Evolutionary conservation across 2,888 invertebrate genomes (phyloP).

Genomic region (Alloplasta piceator): DNA sequence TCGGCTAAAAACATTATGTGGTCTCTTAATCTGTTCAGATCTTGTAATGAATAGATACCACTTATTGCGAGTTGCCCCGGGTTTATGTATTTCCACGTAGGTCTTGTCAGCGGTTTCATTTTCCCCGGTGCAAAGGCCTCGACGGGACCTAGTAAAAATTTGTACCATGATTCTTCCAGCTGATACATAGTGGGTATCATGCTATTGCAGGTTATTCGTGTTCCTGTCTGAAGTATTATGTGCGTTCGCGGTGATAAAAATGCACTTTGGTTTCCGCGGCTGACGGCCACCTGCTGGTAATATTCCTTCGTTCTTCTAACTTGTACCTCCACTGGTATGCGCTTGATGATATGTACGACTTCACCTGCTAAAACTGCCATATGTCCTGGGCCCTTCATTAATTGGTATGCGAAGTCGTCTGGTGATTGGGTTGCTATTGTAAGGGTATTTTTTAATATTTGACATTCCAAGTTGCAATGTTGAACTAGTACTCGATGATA

Average conservation of each 20-base stretch:
- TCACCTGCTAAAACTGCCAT: constrained; percentile 67
- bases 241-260: no score
- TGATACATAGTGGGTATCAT: constrained; percentile 63
- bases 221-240: no score
- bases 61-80: constrained; percentile 15
- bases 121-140: constrained; percentile 5
- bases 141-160: not conserved
- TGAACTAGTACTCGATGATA: no score
- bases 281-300: no score
- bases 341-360: constrained; percentile 52
- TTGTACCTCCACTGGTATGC: constrained; percentile 4
- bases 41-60: constrained; percentile 20
- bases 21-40: constrained; percentile 29
- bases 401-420: constrained; percentile 8
- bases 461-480: no score
- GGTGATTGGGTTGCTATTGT: not conserved
- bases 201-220: no score
- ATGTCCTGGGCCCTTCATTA: constrained; percentile 66
- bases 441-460: constrained; percentile 1
- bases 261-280: no score
- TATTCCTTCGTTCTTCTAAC: no score
- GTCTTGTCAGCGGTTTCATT: constrained; percentile 11
- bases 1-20: constrained; percentile 46
- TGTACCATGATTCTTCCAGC: no score
- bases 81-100: constrained; percentile 31